phyloP scores from a whole-genome alignment of 1,140 invertebrate genomes.

The Battus philenor region DNA sequence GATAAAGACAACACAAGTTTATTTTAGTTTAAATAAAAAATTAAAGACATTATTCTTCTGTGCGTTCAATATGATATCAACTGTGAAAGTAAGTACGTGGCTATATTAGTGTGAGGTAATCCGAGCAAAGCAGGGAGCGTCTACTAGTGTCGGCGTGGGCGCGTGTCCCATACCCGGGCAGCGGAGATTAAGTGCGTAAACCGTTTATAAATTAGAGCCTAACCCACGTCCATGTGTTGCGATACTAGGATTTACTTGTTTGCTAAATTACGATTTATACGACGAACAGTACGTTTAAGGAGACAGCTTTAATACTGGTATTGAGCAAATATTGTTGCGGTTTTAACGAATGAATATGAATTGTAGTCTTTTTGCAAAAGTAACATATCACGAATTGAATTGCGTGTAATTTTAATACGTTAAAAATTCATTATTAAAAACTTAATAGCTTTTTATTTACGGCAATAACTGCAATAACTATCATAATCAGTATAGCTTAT shows the following conservation, averaged over 20 bases:
- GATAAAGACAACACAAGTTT: conserved; percentile 21
- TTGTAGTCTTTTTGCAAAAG: too few species aligned
- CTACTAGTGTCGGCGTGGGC: conserved; percentile 15
- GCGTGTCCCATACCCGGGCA: conserved; percentile 25
- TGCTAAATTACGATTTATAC: conserved; percentile 35
- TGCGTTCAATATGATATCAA: too few species aligned
- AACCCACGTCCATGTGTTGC: conserved; percentile 28
- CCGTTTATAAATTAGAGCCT: conserved; percentile 40
- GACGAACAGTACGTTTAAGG: conserved; percentile 15
- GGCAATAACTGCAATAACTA: too few species aligned
- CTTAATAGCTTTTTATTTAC: too few species aligned
- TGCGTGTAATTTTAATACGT: too few species aligned
- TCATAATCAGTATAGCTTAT: too few species aligned
- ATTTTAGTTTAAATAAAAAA: too few species aligned
- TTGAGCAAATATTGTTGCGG: conserved; percentile 15
- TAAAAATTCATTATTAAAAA: too few species aligned
- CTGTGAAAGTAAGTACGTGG: too few species aligned
- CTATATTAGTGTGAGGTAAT: neutral
- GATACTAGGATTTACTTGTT: conserved; percentile 27
- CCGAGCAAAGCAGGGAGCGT: conserved; percentile 2
- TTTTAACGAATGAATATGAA: neutral
- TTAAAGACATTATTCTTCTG: too few species aligned
- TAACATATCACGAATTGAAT: too few species aligned
- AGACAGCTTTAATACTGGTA: conserved; percentile 10
- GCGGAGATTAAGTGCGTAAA: conserved; percentile 35